Percentiles rank a stretch among this genome's conserved stretches.
phyloP scores from a whole-genome alignment of 2,888 invertebrate genomes.

The Neocrepidodera transversa region DNA sequence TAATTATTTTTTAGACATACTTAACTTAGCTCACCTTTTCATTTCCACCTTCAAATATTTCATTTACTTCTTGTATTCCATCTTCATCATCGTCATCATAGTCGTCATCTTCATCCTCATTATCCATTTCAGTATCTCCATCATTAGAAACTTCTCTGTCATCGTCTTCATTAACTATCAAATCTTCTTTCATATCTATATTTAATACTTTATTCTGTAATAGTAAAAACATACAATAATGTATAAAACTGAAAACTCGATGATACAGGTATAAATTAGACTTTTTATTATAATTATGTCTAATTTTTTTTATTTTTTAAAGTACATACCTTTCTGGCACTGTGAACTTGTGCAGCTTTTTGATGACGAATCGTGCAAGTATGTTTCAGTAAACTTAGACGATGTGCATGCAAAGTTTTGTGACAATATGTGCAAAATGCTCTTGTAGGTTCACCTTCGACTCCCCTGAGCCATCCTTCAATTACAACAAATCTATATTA shows the following conservation, averaged over 20 bases:
- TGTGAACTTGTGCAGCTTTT: conserved; percentile 57
- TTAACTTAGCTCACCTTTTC: conserved; percentile 18
- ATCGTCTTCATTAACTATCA: conserved; percentile 23
- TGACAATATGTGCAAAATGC: conserved; percentile 67
- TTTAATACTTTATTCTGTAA: conserved; percentile 20
- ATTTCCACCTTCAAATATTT: conserved; percentile 16
- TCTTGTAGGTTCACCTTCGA: conserved; percentile 63
- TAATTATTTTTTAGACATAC: too few species aligned
- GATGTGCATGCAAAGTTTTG: conserved; percentile 67
- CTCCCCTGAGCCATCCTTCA: conserved; percentile 65
- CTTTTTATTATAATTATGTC: too few species aligned
- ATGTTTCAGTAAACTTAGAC: conserved; percentile 66
- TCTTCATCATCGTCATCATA: conserved; percentile 42
- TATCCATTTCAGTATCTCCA: conserved; percentile 42
- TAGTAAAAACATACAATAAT: neutral
- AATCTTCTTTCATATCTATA: conserved; percentile 9
- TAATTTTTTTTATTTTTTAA: neutral
- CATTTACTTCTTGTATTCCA: neutral
- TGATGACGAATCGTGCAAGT: conserved; percentile 68
- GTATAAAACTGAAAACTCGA: too few species aligned
- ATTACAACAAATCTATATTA: conserved; percentile 25
- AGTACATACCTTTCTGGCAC: conserved; percentile 35
- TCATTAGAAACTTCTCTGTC: conserved; percentile 28
- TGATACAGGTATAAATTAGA: too few species aligned
- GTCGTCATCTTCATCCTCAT: conserved; percentile 50